Evolutionary conservation across 2,888 invertebrate species (phyloP).

Genomic region (Nasonovia ribisnigri): DNA sequence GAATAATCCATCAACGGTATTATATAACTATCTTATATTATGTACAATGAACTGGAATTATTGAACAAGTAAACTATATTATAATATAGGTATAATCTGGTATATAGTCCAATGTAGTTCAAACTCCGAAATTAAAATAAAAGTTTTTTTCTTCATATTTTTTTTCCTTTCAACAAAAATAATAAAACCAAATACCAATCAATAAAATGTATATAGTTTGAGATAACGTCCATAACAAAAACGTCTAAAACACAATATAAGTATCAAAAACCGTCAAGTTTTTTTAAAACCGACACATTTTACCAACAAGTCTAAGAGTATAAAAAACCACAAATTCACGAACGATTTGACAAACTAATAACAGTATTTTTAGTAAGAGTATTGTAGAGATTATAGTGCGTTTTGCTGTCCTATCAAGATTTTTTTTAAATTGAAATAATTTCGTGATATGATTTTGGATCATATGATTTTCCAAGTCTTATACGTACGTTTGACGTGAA

Average conservation of each 20-base stretch:
- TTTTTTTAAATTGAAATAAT: neutral
- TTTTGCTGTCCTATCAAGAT: neutral
- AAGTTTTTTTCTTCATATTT: neutral
- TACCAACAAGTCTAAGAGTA: neutral
- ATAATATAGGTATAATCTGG: neutral
- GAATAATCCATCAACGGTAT: neutral
- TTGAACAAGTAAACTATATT: neutral
- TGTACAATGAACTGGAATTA: neutral
- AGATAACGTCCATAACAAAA: neutral
- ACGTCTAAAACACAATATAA: neutral
- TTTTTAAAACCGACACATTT: neutral
- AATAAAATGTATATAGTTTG: neutral
- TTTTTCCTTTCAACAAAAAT: too few species aligned
- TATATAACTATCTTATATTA: too few species aligned
- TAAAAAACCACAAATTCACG: neutral
- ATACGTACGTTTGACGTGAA: neutral
- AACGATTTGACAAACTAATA: neutral
- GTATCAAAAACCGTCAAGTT: neutral
- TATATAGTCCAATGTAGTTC: neutral
- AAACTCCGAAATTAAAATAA: neutral
- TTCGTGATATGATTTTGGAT: neutral
- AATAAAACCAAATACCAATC: neutral
- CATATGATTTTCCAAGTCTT: neutral
- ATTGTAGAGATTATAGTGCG: neutral
- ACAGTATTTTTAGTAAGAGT: neutral